These are phyloP conservation scores for Axinella damicornis DNA, from an alignment of 37 sponge, comb jelly and placozoan species.

Conservation along the genomic window DNA sequence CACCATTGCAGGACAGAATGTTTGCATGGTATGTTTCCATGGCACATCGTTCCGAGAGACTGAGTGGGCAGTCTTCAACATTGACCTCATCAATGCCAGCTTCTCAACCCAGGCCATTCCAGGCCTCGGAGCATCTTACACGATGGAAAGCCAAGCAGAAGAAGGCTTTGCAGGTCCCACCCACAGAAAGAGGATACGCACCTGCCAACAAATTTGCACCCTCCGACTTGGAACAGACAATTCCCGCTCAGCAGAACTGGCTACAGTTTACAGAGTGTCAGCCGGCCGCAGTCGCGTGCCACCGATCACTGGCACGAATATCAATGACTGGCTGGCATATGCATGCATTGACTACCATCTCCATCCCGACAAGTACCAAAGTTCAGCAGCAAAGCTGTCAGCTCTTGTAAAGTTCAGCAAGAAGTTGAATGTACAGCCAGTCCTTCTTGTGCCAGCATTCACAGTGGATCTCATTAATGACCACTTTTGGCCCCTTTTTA, in stretches of 20 bases:
- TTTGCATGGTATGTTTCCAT: constrained; percentile 85
- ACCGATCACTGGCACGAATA: constrained; percentile 22
- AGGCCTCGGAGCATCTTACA: constrained; percentile 31
- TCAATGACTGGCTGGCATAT: constrained; percentile 73
- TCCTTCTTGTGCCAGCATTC: constrained; percentile 76
- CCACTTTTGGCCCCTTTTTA: constrained; percentile 81
- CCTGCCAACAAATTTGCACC: constrained; percentile 64
- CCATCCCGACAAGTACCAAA: constrained; percentile 16
- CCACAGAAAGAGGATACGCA: background rate
- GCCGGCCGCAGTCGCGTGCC: constrained; percentile 48
- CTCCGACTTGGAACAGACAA: constrained; percentile 43
- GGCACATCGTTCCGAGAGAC: constrained; percentile 74
- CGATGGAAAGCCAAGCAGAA: too few species aligned
- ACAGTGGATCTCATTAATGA: constrained; percentile 65
- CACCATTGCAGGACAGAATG: constrained; percentile 52
- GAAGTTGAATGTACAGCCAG: constrained; percentile 53
- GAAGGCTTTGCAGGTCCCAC: too few species aligned
- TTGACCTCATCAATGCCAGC: constrained; percentile 50
- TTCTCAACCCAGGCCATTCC: constrained; percentile 86
- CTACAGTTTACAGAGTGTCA: constrained; percentile 68
- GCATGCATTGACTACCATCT: constrained; percentile 68
- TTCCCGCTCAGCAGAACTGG: constrained; percentile 9
- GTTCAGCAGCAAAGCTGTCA: background rate
- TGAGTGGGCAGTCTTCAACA: constrained; percentile 82
- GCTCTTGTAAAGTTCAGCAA: constrained; percentile 41